Base-by-base conservation (phyloP, 1,140 invertebrate genomes). In the Doryteuthis pealeii region DNA sequence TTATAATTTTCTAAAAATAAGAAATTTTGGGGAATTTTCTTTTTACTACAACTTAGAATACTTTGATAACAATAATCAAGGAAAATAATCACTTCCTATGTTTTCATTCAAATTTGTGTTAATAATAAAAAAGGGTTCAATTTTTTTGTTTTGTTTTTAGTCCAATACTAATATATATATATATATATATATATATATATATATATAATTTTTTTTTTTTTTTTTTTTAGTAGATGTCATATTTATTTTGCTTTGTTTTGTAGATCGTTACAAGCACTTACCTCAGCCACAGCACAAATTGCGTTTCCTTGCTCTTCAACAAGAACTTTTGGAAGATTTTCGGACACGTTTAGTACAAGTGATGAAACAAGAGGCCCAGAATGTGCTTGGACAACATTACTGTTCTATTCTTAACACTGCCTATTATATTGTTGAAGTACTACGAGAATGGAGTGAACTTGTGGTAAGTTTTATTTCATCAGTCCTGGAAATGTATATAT, bases 301-400 rank as follows among this genome's bases (percentile, higher is more conserved):
- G 76, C 93, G 95, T 85, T 98, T 98, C 87, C 88, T 97, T 2
- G 92, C 95, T 54, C 86, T 98, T 10, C 95, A 97, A 86, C 85
- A 96, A 28, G 94, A 97, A 81, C 85, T 97, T 18, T 91, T 97
- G 62, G 95, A 97, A 82, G 96, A 97, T 83, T 95, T 94, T 87
- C 91, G 95, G 31, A 90, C 95, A 22, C 90, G 95, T 75, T 88
- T 96, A 18, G 90, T 94, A 15, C 95, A 96, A 85, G 83, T 94
- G 68, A 88, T 91, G 75, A 91, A 92, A 79, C 90, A 84, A 54
- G 79, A 91, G 80, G 79, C 84, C 35, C 88, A 90, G 74, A 90
- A 91, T 83, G 90, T 92, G n/a, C 86, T 93, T 12, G 89, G 82
- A 30, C 90, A 90, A 1, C 87, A 86, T 71, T 91, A 90, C 82